phyloP scores from a whole-genome alignment of 2,113 vertebrate genomes.

The Phainopepla nitens region DNA sequence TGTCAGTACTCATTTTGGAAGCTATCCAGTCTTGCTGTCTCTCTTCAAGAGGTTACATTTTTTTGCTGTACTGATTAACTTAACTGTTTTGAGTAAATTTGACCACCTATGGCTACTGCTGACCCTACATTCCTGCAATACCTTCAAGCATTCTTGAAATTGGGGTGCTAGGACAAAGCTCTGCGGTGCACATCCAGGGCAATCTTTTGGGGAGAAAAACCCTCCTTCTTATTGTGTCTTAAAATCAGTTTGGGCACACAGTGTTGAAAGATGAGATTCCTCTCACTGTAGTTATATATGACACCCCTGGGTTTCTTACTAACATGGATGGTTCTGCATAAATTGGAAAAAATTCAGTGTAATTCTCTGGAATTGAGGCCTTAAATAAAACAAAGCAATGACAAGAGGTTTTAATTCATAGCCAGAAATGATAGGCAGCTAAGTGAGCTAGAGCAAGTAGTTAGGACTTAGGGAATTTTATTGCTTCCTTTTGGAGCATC shows the following conservation, averaged over 20 bases:
- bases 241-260: neutral
- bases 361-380: neutral
- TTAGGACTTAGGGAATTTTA: neutral
- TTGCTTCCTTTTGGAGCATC: neutral
- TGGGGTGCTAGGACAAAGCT: neutral
- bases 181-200: neutral
- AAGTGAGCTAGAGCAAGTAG: neutral
- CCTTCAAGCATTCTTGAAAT: constrained; percentile 63
- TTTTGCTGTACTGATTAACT: neutral
- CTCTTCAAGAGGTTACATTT: neutral
- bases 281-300: neutral
- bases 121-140: constrained; percentile 47
- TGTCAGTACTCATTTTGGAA: neutral
- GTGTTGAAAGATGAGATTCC: neutral
- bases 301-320: neutral
- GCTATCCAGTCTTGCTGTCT: neutral
- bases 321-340: neutral
- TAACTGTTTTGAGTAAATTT: constrained; percentile 29
- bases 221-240: neutral
- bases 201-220: rapidly evolving
- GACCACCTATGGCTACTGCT: constrained; percentile 9
- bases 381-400: neutral
- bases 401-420: neutral
- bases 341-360: neutral
- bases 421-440: neutral